Evolutionary conservation across 2,113 vertebrate species (phyloP).

Genomic region (Passer montanus): DNA sequence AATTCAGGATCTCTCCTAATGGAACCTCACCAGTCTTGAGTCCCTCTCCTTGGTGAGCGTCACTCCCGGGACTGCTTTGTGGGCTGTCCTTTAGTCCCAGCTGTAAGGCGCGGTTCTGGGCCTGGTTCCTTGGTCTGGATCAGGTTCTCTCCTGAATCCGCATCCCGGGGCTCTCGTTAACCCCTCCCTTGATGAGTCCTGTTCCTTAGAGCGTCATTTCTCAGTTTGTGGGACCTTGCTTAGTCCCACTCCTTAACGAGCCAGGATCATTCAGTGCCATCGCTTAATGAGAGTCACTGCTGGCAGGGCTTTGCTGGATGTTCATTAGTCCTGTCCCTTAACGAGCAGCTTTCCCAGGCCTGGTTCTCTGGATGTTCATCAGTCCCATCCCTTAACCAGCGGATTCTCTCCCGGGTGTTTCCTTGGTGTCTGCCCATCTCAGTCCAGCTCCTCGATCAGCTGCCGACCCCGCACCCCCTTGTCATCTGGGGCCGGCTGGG

Average conservation of each 20-base stretch:
- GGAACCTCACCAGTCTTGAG: not conserved
- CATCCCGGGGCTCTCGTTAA: not conserved
- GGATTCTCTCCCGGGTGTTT: accelerated
- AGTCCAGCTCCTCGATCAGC: not conserved
- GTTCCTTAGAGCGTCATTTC: not conserved
- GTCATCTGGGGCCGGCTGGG: accelerated
- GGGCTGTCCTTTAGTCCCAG: too few species aligned
- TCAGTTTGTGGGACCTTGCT: not conserved
- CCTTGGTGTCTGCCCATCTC: not conserved
- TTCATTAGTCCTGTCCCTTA: not conserved
- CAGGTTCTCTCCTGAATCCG: not conserved
- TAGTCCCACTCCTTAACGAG: not conserved
- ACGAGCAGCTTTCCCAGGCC: too few species aligned
- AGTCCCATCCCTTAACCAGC: not conserved
- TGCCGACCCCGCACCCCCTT: not conserved
- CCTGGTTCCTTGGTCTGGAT: not conserved
- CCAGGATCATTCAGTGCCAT: too few species aligned
- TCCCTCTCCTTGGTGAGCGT: accelerated
- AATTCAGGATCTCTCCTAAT: not conserved
- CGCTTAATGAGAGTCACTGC: not conserved
- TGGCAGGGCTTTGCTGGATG: accelerated
- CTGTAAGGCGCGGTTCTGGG: accelerated
- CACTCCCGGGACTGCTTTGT: too few species aligned
- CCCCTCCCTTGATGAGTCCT: too few species aligned
- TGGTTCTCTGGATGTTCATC: too few species aligned